Conservation (phyloP, 2,797 vertebrate genomes). For the Epinephelus coioides region DNA sequence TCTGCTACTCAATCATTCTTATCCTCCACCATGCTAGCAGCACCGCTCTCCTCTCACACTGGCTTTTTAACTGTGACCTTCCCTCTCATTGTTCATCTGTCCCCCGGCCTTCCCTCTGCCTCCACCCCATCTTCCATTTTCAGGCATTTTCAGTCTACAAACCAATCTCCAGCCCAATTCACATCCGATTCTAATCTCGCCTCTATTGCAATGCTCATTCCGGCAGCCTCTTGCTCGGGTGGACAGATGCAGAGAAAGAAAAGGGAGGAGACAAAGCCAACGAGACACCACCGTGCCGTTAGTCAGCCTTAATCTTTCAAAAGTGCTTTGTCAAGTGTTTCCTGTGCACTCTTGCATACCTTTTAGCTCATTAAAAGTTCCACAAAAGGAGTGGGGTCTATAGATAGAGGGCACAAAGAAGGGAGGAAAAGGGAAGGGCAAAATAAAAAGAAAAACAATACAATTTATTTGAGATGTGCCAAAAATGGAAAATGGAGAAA, state of each 20-base stretch:
- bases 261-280: constrained; percentile 68
- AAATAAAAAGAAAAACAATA: constrained; percentile 67
- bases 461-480: constrained; percentile 74
- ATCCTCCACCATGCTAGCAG: constrained; percentile 25
- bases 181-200: constrained; percentile 84
- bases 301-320: constrained; percentile 79
- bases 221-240: constrained; percentile 59
- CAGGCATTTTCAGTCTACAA: constrained; percentile 74
- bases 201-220: constrained; percentile 76
- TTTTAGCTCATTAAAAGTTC: constrained; percentile 79
- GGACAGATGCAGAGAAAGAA: constrained; percentile 61
- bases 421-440: constrained; percentile 11
- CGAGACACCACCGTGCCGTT: constrained; percentile 59
- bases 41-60: constrained; percentile 36
- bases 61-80: constrained; percentile 76
- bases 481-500: constrained; percentile 70
- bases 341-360: constrained; percentile 72
- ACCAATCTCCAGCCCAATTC: constrained; percentile 85
- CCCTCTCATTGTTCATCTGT: constrained; percentile 73
- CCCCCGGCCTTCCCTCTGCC: constrained; percentile 61
- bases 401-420: constrained; percentile 40
- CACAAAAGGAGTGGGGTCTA: constrained; percentile 56
- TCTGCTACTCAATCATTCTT: constrained; percentile 44
- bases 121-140: constrained; percentile 73
- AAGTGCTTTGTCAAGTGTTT: constrained; percentile 81